Conservation (phyloP, 2,888 invertebrate genomes). For the Xestoiulus laeticollis region DNA sequence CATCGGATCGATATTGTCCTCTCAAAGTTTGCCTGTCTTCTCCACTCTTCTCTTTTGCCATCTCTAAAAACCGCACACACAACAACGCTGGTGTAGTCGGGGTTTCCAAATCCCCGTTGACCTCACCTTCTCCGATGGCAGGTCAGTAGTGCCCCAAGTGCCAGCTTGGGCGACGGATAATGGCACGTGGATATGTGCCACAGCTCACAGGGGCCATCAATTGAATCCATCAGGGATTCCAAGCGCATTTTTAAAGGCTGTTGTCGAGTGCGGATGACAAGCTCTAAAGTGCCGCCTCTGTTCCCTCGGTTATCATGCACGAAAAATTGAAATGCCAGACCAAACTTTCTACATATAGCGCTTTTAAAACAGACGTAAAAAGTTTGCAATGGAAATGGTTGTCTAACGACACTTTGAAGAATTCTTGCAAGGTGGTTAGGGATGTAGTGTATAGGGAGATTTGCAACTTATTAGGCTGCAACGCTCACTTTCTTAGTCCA, state of each 20-base stretch:
- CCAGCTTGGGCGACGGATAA: not conserved
- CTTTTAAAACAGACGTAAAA: not conserved
- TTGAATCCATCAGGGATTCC: not conserved
- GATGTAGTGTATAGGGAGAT: too few relatives aligned
- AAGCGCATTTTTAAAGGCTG: not conserved
- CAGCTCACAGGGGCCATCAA: constrained; percentile 21
- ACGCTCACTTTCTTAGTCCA: too few relatives aligned
- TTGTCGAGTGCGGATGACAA: constrained; percentile 11
- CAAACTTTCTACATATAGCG: not conserved
- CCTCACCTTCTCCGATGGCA: constrained; percentile 32
- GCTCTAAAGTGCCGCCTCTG: constrained; percentile 12
- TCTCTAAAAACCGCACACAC: not conserved
- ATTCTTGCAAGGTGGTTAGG: too few relatives aligned
- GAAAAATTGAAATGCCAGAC: constrained; percentile 34
- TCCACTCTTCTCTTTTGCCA: not conserved
- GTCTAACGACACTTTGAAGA: too few relatives aligned
- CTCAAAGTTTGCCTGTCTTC: not conserved
- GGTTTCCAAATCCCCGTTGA: not conserved
- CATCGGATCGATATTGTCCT: not conserved
- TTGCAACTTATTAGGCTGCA: too few relatives aligned
- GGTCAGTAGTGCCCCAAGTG: not conserved
- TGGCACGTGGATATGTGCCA: not conserved
- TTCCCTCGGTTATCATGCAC: constrained; percentile 13
- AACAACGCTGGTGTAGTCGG: not conserved
- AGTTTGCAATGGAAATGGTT: not conserved